Evolutionary conservation across 2,888 invertebrate genomes (phyloP).

Genomic region (Geophilus truncorum): DNA sequence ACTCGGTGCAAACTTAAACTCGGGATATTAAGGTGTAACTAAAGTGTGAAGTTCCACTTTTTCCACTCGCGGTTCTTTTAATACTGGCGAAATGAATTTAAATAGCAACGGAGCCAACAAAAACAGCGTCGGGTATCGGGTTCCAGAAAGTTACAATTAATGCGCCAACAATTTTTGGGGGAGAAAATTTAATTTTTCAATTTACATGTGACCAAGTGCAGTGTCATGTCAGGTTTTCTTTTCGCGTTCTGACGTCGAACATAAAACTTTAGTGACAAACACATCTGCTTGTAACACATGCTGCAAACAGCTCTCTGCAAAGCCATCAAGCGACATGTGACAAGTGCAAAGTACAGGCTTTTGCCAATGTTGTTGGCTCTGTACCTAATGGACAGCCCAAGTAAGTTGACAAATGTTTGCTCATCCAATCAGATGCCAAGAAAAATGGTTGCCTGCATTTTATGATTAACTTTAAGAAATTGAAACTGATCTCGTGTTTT

Average conservation of each 20-base stretch:
- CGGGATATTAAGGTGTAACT: background rate
- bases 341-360: conserved; percentile 14
- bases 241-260: background rate
- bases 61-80: background rate
- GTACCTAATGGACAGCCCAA: background rate
- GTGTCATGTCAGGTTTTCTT: background rate
- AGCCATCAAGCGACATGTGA: conserved; percentile 11
- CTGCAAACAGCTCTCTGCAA: conserved; percentile 20
- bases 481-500: background rate
- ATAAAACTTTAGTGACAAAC: conserved; percentile 20
- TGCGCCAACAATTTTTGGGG: background rate
- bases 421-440: conserved; percentile 1
- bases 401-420: conserved; percentile 11
- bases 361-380: conserved; percentile 16
- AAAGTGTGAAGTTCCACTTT: background rate
- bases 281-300: conserved; percentile 20
- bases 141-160: background rate
- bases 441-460: background rate
- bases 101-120: background rate
- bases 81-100: background rate
- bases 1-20: background rate
- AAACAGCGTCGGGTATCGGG: background rate
- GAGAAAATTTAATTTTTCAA: background rate
- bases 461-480: background rate
- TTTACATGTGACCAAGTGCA: background rate